These are phyloP conservation scores for Mixornis gularis DNA, from an alignment of 2,113 vertebrate species.

Conservation along the genomic window DNA sequence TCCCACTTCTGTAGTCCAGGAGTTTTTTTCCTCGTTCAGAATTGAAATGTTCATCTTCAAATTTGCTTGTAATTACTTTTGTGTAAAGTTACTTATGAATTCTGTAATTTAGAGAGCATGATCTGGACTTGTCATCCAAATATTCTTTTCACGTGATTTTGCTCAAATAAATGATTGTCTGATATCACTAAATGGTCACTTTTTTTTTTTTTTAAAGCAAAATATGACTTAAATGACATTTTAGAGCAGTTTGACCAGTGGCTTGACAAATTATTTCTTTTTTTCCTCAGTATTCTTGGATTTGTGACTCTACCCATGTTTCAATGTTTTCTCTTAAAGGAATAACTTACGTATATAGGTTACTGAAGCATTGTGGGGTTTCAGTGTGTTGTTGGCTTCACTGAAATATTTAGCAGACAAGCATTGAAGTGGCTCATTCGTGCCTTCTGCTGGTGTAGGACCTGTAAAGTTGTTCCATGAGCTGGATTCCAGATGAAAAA, in stretches of 20 bases:
- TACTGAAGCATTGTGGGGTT: not conserved
- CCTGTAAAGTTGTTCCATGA: not conserved
- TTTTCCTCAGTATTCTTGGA: not conserved
- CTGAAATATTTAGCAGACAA: not conserved
- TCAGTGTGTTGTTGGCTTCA: not conserved
- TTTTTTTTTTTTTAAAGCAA: not conserved
- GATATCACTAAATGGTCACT: not conserved
- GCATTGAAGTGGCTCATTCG: not conserved
- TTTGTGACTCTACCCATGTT: not conserved
- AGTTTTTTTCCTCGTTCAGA: not conserved
- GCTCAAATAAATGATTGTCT: not conserved
- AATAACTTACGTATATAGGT: not conserved
- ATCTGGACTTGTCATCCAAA: not conserved
- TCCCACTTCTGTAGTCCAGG: not conserved
- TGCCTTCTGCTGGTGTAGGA: constrained; percentile 24
- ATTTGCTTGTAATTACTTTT: not conserved
- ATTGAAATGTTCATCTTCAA: not conserved
- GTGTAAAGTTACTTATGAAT: not conserved
- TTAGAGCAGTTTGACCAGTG: not conserved
- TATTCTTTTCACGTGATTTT: not conserved
- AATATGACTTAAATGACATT: not conserved
- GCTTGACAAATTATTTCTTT: not conserved
- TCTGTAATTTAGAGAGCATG: not conserved
- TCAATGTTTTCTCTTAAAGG: not conserved
- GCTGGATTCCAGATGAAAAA: constrained; percentile 1